A percentile compares a stretch with the other conserved stretches of the same genome.
Conservation (phyloP, 2,888 invertebrate genomes). For the Leptinotarsa rubiginosa region DNA sequence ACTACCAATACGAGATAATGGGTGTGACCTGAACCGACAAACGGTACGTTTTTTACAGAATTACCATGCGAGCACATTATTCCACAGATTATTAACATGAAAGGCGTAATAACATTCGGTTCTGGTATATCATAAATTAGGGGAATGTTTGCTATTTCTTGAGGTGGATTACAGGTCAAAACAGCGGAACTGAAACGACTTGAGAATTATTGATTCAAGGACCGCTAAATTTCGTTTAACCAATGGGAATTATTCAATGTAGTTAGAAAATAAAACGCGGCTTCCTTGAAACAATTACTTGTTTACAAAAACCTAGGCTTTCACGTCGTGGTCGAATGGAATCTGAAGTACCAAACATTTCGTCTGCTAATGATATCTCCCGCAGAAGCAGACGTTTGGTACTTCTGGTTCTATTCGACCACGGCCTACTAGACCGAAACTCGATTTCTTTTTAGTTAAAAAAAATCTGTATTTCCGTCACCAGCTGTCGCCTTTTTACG, state of each 20-base stretch:
- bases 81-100: constrained; percentile 27
- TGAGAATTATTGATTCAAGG: not conserved
- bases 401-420: too few species aligned
- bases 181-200: not conserved
- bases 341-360: too few species aligned
- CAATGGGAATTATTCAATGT: too few species aligned
- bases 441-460: not conserved
- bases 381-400: too few species aligned
- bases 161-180: constrained; percentile 17
- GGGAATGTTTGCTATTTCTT: constrained; percentile 28
- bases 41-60: constrained; percentile 35
- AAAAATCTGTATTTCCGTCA: not conserved
- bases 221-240: not conserved
- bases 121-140: constrained; percentile 39
- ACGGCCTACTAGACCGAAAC: too few species aligned
- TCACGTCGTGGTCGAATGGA: too few species aligned
- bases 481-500: too few species aligned
- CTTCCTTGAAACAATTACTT: too few species aligned
- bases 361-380: too few species aligned
- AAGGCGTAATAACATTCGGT: constrained; percentile 35
- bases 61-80: constrained; percentile 26
- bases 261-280: too few species aligned
- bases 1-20: constrained; percentile 33
- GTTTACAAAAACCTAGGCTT: too few species aligned
- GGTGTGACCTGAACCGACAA: constrained; percentile 45